Evolutionary conservation across 2,113 vertebrate genomes (phyloP), one percentile per base, ranked within the genome.

Genomic region (Megalops atlanticus): DNA sequence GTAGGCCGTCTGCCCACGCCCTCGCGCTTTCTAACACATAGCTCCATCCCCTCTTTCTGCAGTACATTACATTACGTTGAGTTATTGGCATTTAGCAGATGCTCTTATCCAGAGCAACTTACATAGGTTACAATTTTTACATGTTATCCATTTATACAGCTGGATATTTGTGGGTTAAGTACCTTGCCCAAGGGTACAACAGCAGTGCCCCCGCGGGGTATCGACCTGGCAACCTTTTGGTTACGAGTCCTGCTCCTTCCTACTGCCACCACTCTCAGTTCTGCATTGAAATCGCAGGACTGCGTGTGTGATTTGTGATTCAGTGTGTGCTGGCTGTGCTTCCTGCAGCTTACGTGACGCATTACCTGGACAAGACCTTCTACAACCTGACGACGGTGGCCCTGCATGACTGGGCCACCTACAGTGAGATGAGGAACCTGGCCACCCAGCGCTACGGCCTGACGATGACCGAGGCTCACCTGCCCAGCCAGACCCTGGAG

Each of bases 391-490:
- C 97, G 0, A 99, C 98, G 0, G 98, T 99, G 31, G 98, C 98
- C 83, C 96, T 99, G 79, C 98, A 99, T 12, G 98, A 99, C 89
- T 99, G 98, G 98, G 98, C 98, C 87, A 99, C 98, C 11, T 99
- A 99, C 86, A 99, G 98, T 33, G 98, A 99, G 91, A 99, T 99
- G 98, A 96, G 98, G 78, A 99, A 98, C 88, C 90, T 99, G 7
- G 98, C 98, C 35, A 97, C 95, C 0, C 98, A 99, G 54, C 97
- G 97, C 76, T 99, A 99, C 4, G 97, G 97, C 24, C 94, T 99
- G 15, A 92, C 89, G 0, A 99, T 99, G 98, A 98, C 97, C 0
- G 98, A 99, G 89, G 96, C 98, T 4, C 96, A 99, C 85, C 96
- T 99, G 82, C 98, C 98, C 36, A 99, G 98, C 89, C 98, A 99